Evolutionary conservation across 2,113 vertebrate species (phyloP), one percentile per base, ranked within the genome.

Genomic region (Haemorhous mexicanus): DNA sequence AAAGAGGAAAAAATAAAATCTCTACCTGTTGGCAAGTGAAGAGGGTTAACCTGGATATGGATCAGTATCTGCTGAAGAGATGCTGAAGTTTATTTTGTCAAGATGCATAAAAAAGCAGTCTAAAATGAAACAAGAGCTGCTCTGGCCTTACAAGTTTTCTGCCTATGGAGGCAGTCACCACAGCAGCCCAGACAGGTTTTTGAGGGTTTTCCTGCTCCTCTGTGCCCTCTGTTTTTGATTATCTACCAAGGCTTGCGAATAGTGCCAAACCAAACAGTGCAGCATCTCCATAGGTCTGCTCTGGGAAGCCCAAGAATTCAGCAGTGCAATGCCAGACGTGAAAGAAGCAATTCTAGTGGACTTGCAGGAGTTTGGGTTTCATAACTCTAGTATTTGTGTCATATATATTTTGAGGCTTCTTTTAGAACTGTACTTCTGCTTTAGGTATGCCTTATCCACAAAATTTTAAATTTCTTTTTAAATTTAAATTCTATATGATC

Each of bases 191-290:
- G 97, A 96, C 97, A 96, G 94, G 96, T 97, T 97, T 95, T 97
- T 95, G 95, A 96, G 84, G 93, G 96, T 96, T 98, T 97, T 97
- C 96, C 96, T 98, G 97, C 95, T 96, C 96, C 94, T 94, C 92
- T 90, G 56, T 98, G 97, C 97, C 96, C 97, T 96, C 94, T 97
- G 75, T 97, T 97, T 98, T 97, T 98, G 97, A 97, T 98, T 96
- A 83, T 94, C 95, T 96, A 97, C 98, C 97, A 97, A 97, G 91
- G 90, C 67, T 83, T 90, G 89, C 87, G 94, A 95, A 92, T 39
- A 61, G 90, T 96, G 97, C 98, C 98, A 98, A 98, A 97, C 96
- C 97, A 97, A 98, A 98, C 95, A 98, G 94, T 76, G 55, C 92
- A 89, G 94, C 91, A 93, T 97, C 95, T 96, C 96, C 95, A 18